Conservation (phyloP, 2,888 invertebrate genomes). For the Mayetiola destructor region DNA sequence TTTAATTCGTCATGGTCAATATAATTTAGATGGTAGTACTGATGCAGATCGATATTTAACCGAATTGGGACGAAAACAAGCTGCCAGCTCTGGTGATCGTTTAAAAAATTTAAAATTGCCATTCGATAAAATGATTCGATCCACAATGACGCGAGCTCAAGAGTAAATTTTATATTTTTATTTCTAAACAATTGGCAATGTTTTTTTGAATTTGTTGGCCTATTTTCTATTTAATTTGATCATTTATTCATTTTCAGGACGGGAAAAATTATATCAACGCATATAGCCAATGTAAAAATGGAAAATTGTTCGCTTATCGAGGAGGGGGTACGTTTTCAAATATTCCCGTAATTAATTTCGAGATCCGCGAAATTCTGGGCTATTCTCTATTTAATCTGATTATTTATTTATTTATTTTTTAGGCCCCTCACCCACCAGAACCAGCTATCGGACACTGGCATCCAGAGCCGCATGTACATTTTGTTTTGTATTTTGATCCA, state of each 20-base stretch:
- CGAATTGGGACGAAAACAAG: constrained; percentile 68
- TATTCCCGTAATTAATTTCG: no score
- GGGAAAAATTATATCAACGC: constrained; percentile 61
- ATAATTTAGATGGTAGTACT: constrained; percentile 53
- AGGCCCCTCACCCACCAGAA: no score
- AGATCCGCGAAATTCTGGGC: no score
- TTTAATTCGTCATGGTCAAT: constrained; percentile 90
- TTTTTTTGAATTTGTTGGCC: no score
- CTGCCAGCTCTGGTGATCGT: constrained; percentile 68
- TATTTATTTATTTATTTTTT: no score
- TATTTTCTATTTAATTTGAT: no score
- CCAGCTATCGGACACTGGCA: constrained; percentile 80
- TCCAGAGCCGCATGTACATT: constrained; percentile 59
- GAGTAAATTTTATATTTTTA: no score
- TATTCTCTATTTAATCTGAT: no score
- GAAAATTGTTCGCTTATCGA: constrained; percentile 59
- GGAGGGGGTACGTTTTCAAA: constrained; percentile 90
- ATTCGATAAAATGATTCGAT: constrained; percentile 65
- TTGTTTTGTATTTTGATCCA: background rate
- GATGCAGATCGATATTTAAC: constrained; percentile 68
- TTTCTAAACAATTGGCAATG: no score
- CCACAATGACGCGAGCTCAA: constrained; percentile 86
- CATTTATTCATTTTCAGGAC: no score
- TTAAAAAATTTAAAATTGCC: constrained; percentile 61
- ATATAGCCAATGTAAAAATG: constrained; percentile 45